Percentiles rank a stretch among this genome's conserved stretches.
Evolutionary conservation across 1,140 invertebrate species (phyloP).

Genomic region (Lutraria rhynchaena): DNA sequence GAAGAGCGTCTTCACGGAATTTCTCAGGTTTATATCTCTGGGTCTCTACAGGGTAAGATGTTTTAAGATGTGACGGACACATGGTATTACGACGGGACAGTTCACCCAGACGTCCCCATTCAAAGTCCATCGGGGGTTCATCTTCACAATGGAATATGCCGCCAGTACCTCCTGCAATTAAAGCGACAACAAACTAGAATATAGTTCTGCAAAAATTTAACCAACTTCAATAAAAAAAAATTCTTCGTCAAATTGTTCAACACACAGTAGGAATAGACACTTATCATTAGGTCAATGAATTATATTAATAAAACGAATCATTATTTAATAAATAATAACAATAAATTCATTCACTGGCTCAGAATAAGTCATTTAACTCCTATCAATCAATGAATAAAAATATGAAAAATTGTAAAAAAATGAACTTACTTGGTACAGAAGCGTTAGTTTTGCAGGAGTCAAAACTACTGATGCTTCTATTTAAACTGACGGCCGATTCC

Average conservation of each 20-base stretch:
- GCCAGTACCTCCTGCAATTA: slow-evolving; percentile 67
- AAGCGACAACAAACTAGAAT: no score
- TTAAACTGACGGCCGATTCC: slow-evolving; percentile 56
- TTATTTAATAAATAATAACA: neutral
- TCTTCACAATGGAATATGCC: slow-evolving; percentile 74
- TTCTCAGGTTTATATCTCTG: slow-evolving; percentile 80
- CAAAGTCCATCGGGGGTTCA: slow-evolving; percentile 67
- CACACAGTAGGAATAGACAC: no score
- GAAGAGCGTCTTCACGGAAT: slow-evolving; percentile 56
- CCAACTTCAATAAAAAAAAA: no score
- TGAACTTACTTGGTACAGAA: slow-evolving; percentile 66
- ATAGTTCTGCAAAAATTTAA: no score
- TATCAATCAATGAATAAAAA: no score
- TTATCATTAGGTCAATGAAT: no score
- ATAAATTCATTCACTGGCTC: no score
- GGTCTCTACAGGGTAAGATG: slow-evolving; percentile 94
- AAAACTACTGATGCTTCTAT: slow-evolving; percentile 64
- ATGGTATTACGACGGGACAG: slow-evolving; percentile 92
- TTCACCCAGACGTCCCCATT: slow-evolving; percentile 86
- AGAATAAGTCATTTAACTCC: no score
- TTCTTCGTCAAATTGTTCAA: no score
- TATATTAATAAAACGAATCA: neutral
- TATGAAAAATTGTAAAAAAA: neutral
- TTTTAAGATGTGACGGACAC: slow-evolving; percentile 93
- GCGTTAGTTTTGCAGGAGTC: slow-evolving; percentile 62